Evolutionary conservation across 2,797 vertebrate species (phyloP), one percentile per base, ranked within the genome.

Genomic region (Sebastes matsubarae): DNA sequence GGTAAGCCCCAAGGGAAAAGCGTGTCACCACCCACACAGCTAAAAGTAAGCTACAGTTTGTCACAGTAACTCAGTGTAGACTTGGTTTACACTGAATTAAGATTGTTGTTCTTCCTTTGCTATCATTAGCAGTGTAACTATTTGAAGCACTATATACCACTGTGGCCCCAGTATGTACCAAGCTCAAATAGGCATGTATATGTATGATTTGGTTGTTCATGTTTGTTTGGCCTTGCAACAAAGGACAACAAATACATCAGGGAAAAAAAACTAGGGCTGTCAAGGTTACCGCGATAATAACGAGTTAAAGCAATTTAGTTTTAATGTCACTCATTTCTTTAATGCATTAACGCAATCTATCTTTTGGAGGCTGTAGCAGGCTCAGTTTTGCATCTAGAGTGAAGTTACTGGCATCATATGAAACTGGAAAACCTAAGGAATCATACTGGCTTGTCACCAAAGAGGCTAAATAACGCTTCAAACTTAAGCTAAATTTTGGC

Each of bases 1-100:
- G 3, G 54, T 64, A n/a, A 72, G 8, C 6, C 50, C 46, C 9
- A 30, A 68, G 52, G 27, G 67, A 16, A 72, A 80, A 71, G 78
- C 34, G 57, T 66, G 77, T 79, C 72, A 71, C 73, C 55, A 60
- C 80, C 68, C 76, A 82, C 72, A 66, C 60, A 57, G 71, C 57
- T 74, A 30, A 81, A 85, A 77, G 78, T 82, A 82, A 75, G 72
- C 67, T 68, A 24, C 63, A 82, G 64, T 68, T 77, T 85, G 82
- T 83, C 75, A 81, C 77, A 80, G 78, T 50, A 34, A 68, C 42
- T 81, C 68, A 65, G 20, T 52, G 50, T n/a, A 52, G 70, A 71
- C 71, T 42, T 30, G 9, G 50, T 52, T 55, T 29, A 66, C 42
- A 36, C 76, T 71, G 36, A 75, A 71, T 68, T 76, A 64, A 81